Evolutionary conservation across 2,888 invertebrate genomes (phyloP).

Genomic region (Mamestra brassicae): DNA sequence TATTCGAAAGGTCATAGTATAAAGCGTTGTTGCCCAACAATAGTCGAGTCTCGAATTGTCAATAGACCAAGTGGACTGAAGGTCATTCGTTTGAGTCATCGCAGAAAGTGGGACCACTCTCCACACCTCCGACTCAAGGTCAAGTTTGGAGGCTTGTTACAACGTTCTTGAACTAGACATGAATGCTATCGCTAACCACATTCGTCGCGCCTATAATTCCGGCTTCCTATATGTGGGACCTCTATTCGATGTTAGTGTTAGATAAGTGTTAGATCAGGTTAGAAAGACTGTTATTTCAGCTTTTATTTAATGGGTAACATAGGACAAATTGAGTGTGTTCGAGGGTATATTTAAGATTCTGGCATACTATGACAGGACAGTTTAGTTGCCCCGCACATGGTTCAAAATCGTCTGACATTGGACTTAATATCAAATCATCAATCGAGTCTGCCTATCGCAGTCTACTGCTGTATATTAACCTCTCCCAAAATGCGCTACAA

Average conservation of each 20-base stretch:
- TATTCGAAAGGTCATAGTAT: conserved; percentile 11
- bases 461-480: background rate
- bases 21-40: conserved; percentile 28
- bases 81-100: conserved; percentile 55
- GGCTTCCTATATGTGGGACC: conserved; percentile 9
- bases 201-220: conserved; percentile 7
- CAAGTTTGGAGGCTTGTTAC: conserved; percentile 43
- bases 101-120: conserved; percentile 51
- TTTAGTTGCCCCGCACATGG: background rate
- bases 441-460: background rate
- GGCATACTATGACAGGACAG: background rate
- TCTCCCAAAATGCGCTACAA: background rate
- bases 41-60: conserved; percentile 44
- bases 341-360: background rate
- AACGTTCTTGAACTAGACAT: conserved; percentile 46
- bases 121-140: conserved; percentile 45
- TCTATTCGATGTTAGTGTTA: background rate
- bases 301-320: background rate
- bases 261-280: background rate
- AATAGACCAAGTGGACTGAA: conserved; percentile 47
- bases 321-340: background rate
- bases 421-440: background rate
- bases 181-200: conserved; percentile 39
- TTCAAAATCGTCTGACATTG: conserved; percentile 6
- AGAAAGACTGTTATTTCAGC: too few relatives aligned